Evolutionary conservation across 2,113 vertebrate species (phyloP).

Genomic region (Panthera tigris): DNA sequence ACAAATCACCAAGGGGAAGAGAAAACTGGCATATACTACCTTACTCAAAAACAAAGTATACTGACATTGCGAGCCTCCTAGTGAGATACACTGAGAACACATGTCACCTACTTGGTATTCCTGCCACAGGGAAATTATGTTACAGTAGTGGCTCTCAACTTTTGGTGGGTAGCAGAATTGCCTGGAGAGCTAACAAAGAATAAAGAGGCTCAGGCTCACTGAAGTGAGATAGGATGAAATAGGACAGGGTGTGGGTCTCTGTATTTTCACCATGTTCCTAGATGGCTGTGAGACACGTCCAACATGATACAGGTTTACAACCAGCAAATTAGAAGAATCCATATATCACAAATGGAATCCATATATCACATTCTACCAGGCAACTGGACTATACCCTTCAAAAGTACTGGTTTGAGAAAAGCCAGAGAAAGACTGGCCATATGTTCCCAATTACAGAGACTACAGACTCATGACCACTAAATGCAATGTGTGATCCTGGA

Average conservation of each 20-base stretch:
- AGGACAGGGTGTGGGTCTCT: not conserved
- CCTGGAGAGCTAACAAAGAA: not conserved
- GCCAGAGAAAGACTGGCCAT: not conserved
- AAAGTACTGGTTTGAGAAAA: not conserved
- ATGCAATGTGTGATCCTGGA: not conserved
- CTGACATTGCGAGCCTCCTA: not conserved
- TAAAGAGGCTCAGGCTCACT: not conserved
- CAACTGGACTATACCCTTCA: not conserved
- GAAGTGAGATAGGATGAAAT: not conserved
- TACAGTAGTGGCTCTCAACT: not conserved
- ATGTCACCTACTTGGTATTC: not conserved
- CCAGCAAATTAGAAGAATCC: not conserved
- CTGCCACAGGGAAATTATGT: not conserved
- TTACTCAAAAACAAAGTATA: not conserved
- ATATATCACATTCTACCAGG: not conserved
- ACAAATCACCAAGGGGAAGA: not conserved
- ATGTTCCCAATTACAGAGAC: not conserved
- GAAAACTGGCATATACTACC: not conserved
- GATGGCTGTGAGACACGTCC: not conserved
- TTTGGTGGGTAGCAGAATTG: not conserved
- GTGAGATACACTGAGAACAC: not conserved
- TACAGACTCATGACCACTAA: accelerated
- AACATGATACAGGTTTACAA: not conserved
- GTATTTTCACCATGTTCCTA: not conserved
- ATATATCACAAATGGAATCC: too few species aligned